Evolutionary conservation across 1,140 invertebrate genomes (phyloP), one percentile per base, ranked within the genome.

Genomic region (Drosophila pachea): DNA sequence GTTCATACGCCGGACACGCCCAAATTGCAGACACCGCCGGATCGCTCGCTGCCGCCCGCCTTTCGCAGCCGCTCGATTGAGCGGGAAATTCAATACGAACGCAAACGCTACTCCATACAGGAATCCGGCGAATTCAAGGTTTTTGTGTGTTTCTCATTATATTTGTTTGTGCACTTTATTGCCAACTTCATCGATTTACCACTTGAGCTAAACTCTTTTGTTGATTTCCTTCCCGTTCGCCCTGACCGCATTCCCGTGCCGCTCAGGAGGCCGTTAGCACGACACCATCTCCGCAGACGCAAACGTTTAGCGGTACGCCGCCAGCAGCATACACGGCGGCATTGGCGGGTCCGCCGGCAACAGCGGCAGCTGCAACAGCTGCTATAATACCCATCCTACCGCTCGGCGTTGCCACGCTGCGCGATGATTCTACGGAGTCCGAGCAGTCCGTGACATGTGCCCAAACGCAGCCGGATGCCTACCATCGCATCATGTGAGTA

Each of bases 361-460:
- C 88, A 76, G 88, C 88, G 66, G 88, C 88, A 82, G 88, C 88
- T 79, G 88, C 88, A 50, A 88, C 88, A 88, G 88, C 88, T 87
- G 88, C 88, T 48, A 89, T 89, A 74, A 89, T 89, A 61, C 88
- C 88, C 29, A 89, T 89, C 43, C 29, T 89, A 74, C 88, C 88
- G 77, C 77, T 89, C 67, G 88, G 88, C 70, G 88, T 89, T 76
- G 88, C 88, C 36, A 88, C 88, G 53, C 76, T 89, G 59, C 88
- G 88, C 86, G 88, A 89, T 89, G 88, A 89, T 84, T 89, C 88
- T 70, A 89, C 88, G 67, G 88, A 89, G 52, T 89, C 88, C 31
- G 88, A 89, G 67, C 88, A 89, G 74, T 89, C 88, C 65, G 79
- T 89, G 87, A 88, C 88, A 62, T 88, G 86, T 68, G 74, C 86